Conservation (phyloP, 2,113 vertebrate genomes). For the Takifugu flavidus region DNA sequence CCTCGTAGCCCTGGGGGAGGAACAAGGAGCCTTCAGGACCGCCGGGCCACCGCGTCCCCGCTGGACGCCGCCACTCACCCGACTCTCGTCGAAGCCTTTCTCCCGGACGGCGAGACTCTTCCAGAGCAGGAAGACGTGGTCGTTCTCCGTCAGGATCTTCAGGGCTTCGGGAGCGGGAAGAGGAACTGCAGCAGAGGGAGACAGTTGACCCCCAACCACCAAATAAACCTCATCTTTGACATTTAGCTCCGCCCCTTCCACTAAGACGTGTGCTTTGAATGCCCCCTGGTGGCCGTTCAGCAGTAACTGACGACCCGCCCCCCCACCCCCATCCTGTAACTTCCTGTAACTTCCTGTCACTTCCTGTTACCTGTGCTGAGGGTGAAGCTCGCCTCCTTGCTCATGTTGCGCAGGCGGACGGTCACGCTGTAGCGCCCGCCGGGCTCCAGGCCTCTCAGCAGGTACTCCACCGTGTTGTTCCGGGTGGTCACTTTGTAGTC, state of each 20-base stretch:
- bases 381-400: conserved; percentile 89
- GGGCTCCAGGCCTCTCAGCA: conserved; percentile 83
- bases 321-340: too few species aligned
- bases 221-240: too few species aligned
- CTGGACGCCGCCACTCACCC: conserved; percentile 75
- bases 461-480: conserved; percentile 92
- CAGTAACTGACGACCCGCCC: not conserved
- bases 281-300: not conserved
- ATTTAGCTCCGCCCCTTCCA: not conserved
- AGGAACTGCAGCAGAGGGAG: conserved; percentile 70
- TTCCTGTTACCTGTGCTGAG: conserved; percentile 81
- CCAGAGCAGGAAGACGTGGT: conserved; percentile 92
- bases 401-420: conserved; percentile 94
- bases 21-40: not conserved
- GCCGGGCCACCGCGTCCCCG: not conserved
- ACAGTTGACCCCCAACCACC: too few species aligned
- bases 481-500: conserved; percentile 86
- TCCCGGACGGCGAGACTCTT: conserved; percentile 92
- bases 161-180: conserved; percentile 89
- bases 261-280: too few species aligned
- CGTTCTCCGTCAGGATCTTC: conserved; percentile 90
- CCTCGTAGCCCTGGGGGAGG: conserved; percentile 84
- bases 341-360: too few species aligned
- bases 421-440: conserved; percentile 88
- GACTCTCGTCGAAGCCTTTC: conserved; percentile 87